phyloP scores from a whole-genome alignment of 2,888 invertebrate species.

The Netelia virgata region DNA sequence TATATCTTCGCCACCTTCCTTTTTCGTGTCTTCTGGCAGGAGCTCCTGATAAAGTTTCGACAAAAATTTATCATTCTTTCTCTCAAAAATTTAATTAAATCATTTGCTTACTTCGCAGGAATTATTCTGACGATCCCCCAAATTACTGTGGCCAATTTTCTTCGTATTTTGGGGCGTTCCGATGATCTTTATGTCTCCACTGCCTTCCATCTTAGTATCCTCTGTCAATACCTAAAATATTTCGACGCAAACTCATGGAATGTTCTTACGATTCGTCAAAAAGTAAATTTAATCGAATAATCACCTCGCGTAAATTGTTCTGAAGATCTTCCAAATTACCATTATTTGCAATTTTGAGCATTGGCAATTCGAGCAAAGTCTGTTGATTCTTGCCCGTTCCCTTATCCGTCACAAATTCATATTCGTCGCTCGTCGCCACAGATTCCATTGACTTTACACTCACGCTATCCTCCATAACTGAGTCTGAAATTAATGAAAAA shows the following conservation, averaged over 20 bases:
- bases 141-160: constrained; percentile 86
- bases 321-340: constrained; percentile 88
- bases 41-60: constrained; percentile 73
- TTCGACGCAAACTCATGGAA: not conserved
- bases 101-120: too few relatives aligned
- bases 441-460: constrained; percentile 90
- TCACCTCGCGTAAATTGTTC: constrained; percentile 87
- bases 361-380: constrained; percentile 85
- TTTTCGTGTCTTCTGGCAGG: constrained; percentile 82
- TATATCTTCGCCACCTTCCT: constrained; percentile 78
- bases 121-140: constrained; percentile 67
- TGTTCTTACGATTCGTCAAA: too few relatives aligned
- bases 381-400: constrained; percentile 82
- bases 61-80: not conserved
- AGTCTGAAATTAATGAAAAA: constrained; percentile 72
- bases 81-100: too few relatives aligned
- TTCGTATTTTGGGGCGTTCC: constrained; percentile 80
- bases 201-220: constrained; percentile 79
- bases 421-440: constrained; percentile 89
- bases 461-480: constrained; percentile 88
- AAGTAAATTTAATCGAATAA: too few relatives aligned
- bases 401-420: constrained; percentile 88
- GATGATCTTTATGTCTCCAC: constrained; percentile 77
- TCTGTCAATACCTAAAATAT: not conserved
- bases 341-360: constrained; percentile 88